Evolutionary conservation across 2,888 invertebrate species (phyloP), one percentile per base, ranked within the genome.

Genomic region (Baccha elongata): DNA sequence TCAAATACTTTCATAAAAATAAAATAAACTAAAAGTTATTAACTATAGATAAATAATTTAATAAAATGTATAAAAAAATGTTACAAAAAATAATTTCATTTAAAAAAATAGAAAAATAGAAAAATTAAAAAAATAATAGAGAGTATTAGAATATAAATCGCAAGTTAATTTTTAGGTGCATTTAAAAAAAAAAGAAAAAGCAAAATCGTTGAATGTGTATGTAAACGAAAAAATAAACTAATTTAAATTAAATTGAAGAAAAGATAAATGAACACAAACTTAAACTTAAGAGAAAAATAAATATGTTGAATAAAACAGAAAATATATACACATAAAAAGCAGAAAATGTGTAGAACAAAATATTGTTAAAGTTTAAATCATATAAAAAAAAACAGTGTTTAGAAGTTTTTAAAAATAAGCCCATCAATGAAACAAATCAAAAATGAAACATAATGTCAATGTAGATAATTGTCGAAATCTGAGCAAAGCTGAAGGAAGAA

Each of bases 161-260:
- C 42, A 74, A 73, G 74, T 69, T 69, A 76, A 71, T 65, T 64
- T 71, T 60, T 81, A 81, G 75, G 71, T 60, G 52, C 55, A 74
- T 67, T 67, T 74, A 4, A 55, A 76, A 65, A 37, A 26, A 62
- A 53, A 53, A 11, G 23, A 53, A 13, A 15, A 15, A 23, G 7
- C 29, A 72, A 48, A 53, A 53, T 68, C 81, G 81, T 81, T 81
- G 75, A 81, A 81, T 42, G 23, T 80, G 64, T 68, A 73, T 62
- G 65, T 60, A 75, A 81, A 67, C 75, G 60, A 81, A 75, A 46
- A 46, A 65, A 68, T 68, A 69, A 71, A 60, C 52, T 75, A 75
- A 81, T 81, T 81, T 81, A 81, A 81, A 81, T 75, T 75, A 81
- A 75, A 75, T 81, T 81, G 71, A 81, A 37, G 46, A 37, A 67